Base-by-base conservation (phyloP, 1,140 invertebrate species). In the Rhagoletis pomonella region DNA sequence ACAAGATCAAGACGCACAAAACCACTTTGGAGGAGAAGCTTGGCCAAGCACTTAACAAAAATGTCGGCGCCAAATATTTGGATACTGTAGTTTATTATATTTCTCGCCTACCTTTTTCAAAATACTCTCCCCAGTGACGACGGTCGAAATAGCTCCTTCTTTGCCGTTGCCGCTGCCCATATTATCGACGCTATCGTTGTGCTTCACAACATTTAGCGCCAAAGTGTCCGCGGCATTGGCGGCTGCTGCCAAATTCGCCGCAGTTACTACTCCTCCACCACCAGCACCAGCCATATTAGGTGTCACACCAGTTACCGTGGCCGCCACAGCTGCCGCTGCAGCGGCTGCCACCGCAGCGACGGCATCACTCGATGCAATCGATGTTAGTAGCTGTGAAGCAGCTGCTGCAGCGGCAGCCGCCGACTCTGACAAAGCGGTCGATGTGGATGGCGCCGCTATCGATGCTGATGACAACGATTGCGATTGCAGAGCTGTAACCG, bases 391-490 rank as follows among this genome's bases (percentile, higher is more conserved):
- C 86, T 91, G 90, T 65, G 90, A 89, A 19, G 90, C 91, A 4
- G 91, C 91, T 14, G 90, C 91, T 39, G 89, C 90, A 42, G 87
- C 90, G 55, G 89, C 90, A 14, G 90, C 90, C 88, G 91, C 91
- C 19, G 91, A 90, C 88, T 87, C 88, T 39, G 88, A 62, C 44
- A 87, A 12, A 55, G 88, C 81, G 60, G 62, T 90, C 73, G 89
- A 84, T 58, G 89, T 88, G 59, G 89, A 89, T 14, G 89, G 87
- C 42, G 90, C 86, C 58, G 88, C 77, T 39, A 90, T 87, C 29
- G 89, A 89, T 86, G 89, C 87, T 17, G 90, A 55, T 39, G 90
- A 58, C 10, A 55, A 55, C 17, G 91, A 90, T 19, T 91, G 89
- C 73, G 89, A 88, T 86, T 77, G 50, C 59, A 47, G 62, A 62